Base-by-base conservation (phyloP, 2,797 vertebrate genomes). In the Gymnopithys bicolor region DNA sequence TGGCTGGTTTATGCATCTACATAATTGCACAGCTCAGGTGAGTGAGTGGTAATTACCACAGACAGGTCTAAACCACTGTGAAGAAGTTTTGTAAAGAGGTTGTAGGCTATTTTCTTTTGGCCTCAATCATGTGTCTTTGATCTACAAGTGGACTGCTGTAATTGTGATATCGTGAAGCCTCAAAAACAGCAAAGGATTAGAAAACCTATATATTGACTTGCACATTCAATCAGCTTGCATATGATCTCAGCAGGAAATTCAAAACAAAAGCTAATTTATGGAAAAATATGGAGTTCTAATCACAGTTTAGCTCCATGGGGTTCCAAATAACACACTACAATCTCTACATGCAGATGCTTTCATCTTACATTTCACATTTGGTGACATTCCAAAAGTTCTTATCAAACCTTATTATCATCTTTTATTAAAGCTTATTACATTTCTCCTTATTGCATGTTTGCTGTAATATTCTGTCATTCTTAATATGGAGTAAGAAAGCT, bases 211-310 rank as follows among this genome's bases (percentile, higher is more conserved):
- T 97, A 90, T 98, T 97, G 97, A 96, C 96, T 96, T 89, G 77
- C 95, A 95, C 80, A 30, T 98, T 97, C 97, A 85, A 89, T 98
- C 97, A 96, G 95, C 96, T 96, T 97, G 95, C 96, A 96, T 97
- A 95, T 97, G 97, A 97, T 97, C 98, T 91, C 98, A 98, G 98
- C 97, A 95, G 98, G 98, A 98, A 97, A 94, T 96, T 97, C 95
- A 97, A 98, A 97, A 98, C 97, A 97, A 98, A 98, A 97, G 95
- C 97, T 98, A 98, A 98, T 98, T 98, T 98, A 98, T 98, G 98
- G 98, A 98, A 98, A 98, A 98, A 98, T 97, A 96, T 98, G 98
- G 97, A 97, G 97, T 97, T 98, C 98, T 98, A 98, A 98, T 98
- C 98, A 98, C 97, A 97, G 96, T 96, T 95, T 93, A 97, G 95